These are phyloP conservation scores for Capromys pilorides DNA, from an alignment of 2,797 vertebrate genomes.

Conservation along the genomic window DNA sequence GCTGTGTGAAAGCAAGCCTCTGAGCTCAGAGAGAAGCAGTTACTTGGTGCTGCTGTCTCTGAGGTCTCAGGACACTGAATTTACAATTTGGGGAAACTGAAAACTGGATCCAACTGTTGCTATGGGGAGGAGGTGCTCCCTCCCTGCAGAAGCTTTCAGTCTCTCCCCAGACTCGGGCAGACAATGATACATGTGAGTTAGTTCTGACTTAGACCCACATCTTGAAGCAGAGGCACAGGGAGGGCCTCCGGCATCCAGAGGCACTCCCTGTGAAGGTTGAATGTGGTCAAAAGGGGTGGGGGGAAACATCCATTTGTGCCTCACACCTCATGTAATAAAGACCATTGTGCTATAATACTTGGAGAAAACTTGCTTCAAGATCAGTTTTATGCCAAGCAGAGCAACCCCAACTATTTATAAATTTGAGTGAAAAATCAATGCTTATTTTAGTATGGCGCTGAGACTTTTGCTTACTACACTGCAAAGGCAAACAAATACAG, in stretches of 20 bases:
- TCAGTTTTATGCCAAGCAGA: slow-evolving; percentile 37
- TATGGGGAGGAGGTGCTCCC: not conserved
- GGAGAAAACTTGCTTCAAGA: slow-evolving; percentile 33
- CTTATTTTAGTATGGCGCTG: not conserved
- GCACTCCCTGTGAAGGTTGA: slow-evolving; percentile 45
- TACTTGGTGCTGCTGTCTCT: not conserved
- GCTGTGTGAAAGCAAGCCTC: slow-evolving; percentile 24
- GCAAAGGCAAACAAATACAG: not conserved
- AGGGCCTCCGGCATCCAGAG: not conserved
- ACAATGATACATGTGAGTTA: not conserved
- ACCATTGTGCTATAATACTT: slow-evolving; percentile 7
- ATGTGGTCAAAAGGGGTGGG: slow-evolving; percentile 40
- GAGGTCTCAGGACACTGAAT: not conserved
- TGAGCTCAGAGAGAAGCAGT: not conserved
- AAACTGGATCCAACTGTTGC: not conserved
- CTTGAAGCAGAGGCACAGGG: slow-evolving; percentile 41
- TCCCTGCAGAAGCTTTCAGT: not conserved
- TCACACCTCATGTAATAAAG: not conserved
- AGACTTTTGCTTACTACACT: not conserved
- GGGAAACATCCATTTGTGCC: not conserved
- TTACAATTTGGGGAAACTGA: not conserved
- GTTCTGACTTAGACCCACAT: slow-evolving; percentile 11
- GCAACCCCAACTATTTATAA: slow-evolving; percentile 34
- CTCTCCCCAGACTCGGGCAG: not conserved
- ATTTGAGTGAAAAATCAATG: slow-evolving; percentile 49